A percentile compares a stretch with the other conserved stretches of the same genome.
Evolutionary conservation across 2,113 vertebrate genomes (phyloP).

Genomic region (Tachysurus fulvidraco): DNA sequence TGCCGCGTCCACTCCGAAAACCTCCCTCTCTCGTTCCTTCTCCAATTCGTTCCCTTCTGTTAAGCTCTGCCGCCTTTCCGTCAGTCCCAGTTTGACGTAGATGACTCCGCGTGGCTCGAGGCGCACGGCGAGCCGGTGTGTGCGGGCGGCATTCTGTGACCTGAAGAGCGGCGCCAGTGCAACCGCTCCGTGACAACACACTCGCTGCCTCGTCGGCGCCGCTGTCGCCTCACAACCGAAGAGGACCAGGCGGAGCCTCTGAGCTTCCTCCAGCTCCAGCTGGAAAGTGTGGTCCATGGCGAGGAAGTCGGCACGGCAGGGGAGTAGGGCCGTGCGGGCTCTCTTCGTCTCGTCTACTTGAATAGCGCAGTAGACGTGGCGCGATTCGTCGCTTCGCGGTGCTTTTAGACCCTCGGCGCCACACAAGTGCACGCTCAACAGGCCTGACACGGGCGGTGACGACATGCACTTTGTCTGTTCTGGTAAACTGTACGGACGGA

Average conservation of each 20-base stretch:
- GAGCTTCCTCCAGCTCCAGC: constrained; percentile 96
- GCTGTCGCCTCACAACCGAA: constrained; percentile 89
- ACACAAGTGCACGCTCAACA: constrained; percentile 96
- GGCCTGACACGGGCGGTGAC: constrained; percentile 92
- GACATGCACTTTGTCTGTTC: constrained; percentile 94
- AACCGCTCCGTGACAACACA: constrained; percentile 94
- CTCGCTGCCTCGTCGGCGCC: constrained; percentile 83
- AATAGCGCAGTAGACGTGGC: constrained; percentile 96
- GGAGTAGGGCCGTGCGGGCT: constrained; percentile 93
- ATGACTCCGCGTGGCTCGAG: constrained; percentile 94
- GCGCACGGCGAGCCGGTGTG: constrained; percentile 90
- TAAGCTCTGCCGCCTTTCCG: constrained; percentile 96
- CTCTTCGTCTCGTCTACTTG: constrained; percentile 97
- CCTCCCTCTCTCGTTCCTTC: constrained; percentile 74
- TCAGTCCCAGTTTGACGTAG: constrained; percentile 92
- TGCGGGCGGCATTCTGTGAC: constrained; percentile 85
- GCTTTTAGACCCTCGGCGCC: constrained; percentile 97
- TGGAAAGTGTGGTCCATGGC: constrained; percentile 99
- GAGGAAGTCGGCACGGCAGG: constrained; percentile 88
- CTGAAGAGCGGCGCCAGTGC: constrained; percentile 90
- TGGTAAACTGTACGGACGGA: constrained; percentile 91
- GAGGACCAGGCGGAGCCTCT: constrained; percentile 94
- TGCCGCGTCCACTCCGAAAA: constrained; percentile 90
- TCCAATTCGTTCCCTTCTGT: constrained; percentile 76
- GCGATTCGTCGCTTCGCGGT: constrained; percentile 84